phyloP scores from a whole-genome alignment of 2,888 invertebrate genomes.

The Drosophila flavopinicola region DNA sequence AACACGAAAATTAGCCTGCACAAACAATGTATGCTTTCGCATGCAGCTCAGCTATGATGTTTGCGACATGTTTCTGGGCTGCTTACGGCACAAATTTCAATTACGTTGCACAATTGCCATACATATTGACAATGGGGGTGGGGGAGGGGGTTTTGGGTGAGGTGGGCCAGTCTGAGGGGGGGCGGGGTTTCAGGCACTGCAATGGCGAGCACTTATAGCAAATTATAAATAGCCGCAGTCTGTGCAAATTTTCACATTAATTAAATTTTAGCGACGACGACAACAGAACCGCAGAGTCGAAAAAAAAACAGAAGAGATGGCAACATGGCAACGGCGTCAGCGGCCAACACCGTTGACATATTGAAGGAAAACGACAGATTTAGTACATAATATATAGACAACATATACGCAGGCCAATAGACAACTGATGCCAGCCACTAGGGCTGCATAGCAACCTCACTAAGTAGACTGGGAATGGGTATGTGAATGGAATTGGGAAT shows the following conservation, averaged over 20 bases:
- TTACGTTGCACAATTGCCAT: constrained; percentile 51
- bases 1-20: constrained; percentile 32
- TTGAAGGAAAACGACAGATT: constrained; percentile 82
- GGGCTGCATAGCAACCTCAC: constrained; percentile 31
- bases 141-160: background rate
- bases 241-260: constrained; percentile 82
- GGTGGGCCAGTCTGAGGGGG: too few relatives aligned
- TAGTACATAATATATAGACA: constrained; percentile 75
- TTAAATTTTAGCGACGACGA: constrained; percentile 77
- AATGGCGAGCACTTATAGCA: constrained; percentile 73
- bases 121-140: constrained; percentile 39
- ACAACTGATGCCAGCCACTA: constrained; percentile 30
- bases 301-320: constrained; percentile 29
- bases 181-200: background rate
- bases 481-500: too few relatives aligned
- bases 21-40: constrained; percentile 12
- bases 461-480: too few relatives aligned
- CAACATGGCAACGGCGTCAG: constrained; percentile 40
- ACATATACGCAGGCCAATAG: constrained; percentile 40
- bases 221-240: constrained; percentile 80
- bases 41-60: constrained; percentile 28
- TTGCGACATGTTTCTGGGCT: constrained; percentile 22
- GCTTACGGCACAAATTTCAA: constrained; percentile 59
- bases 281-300: constrained; percentile 36
- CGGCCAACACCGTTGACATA: constrained; percentile 78